Evolutionary conservation across 2,797 vertebrate genomes (phyloP).

Genomic region (Chloroceryle amazona): DNA sequence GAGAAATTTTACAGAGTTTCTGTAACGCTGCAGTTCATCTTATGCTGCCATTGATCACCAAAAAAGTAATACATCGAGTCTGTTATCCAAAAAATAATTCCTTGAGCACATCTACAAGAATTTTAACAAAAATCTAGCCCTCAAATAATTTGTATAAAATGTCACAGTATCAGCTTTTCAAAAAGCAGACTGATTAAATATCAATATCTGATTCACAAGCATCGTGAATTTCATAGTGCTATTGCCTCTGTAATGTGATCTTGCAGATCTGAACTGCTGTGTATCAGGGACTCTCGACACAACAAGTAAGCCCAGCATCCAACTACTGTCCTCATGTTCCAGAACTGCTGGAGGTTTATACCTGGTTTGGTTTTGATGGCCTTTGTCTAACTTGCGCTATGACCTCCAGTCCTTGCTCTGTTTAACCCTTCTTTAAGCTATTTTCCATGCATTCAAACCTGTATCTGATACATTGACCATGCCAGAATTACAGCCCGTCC

Average conservation of each 20-base stretch:
- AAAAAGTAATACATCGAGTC: background rate
- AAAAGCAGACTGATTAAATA: conserved; percentile 69
- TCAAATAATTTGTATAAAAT: conserved; percentile 51
- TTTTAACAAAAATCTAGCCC: background rate
- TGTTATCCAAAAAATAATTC: conserved; percentile 26
- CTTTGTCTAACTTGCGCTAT: background rate
- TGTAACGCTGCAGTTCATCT: background rate
- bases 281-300: background rate
- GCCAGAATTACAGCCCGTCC: conserved; percentile 15
- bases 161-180: conserved; percentile 50
- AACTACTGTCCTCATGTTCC: conserved; percentile 7
- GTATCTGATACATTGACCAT: background rate
- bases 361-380: conserved; percentile 34
- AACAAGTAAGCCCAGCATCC: conserved; percentile 5
- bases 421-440: conserved; percentile 25
- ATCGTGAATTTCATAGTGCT: conserved; percentile 40
- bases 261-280: background rate
- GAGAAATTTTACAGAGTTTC: conserved; percentile 9
- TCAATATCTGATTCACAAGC: conserved; percentile 66
- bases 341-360: conserved; percentile 20
- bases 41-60: conserved; percentile 18
- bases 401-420: conserved; percentile 34
- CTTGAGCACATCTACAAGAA: background rate
- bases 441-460: background rate
- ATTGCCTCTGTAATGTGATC: conserved; percentile 47